A percentile compares a stretch with the other conserved stretches of the same genome.
phyloP scores from a whole-genome alignment of 2,113 vertebrate species.

The Edolisoma coerulescens region DNA sequence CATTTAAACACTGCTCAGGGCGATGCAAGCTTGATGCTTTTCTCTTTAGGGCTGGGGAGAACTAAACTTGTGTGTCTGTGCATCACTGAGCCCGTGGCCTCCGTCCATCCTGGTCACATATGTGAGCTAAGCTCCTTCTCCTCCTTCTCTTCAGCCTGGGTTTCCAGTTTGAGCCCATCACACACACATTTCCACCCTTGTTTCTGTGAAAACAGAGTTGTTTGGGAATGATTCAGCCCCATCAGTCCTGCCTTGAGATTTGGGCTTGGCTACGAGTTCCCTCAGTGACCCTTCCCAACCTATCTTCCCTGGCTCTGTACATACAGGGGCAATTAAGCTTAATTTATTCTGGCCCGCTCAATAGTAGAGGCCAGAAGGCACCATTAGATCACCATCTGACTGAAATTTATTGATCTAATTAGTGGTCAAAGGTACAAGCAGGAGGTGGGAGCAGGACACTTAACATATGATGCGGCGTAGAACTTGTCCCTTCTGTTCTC shows the following conservation, averaged over 20 bases:
- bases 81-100: neutral
- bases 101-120: accelerated
- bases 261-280: neutral
- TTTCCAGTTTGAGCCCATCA: neutral
- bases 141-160: neutral
- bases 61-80: neutral
- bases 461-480: neutral
- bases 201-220: neutral
- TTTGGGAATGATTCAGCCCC: neutral
- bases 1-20: conserved; percentile 34
- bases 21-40: neutral
- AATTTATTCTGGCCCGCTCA: neutral
- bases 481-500: conserved; percentile 10
- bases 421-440: neutral
- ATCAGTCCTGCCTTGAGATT: neutral
- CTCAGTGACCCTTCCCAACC: neutral
- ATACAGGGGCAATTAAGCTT: conserved; percentile 18
- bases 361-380: conserved; percentile 36
- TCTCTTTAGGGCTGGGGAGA: neutral
- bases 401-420: conserved; percentile 52
- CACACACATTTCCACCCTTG: neutral
- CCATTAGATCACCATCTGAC: conserved; percentile 15
- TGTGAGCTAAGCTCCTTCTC: neutral
- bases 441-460: neutral
- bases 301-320: neutral